Conservation (phyloP, 2,888 invertebrate species). For the Agrotis ipsilon region DNA sequence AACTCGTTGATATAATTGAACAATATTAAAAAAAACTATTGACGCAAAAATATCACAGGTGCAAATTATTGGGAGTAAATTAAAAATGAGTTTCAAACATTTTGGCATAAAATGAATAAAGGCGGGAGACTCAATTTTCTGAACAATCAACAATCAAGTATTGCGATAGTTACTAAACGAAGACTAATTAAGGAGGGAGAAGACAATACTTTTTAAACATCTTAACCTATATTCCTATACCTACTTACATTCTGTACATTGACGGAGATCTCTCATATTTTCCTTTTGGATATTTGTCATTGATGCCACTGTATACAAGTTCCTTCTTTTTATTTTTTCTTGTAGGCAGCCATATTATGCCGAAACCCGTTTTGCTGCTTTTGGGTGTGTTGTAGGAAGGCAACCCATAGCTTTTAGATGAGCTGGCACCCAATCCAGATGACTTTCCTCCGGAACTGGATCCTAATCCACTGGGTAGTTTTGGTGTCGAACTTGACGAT, state of each 20-base stretch:
- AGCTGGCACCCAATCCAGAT: conserved; percentile 53
- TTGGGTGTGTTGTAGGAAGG: conserved; percentile 73
- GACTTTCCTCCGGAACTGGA: conserved; percentile 59
- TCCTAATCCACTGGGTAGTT: conserved; percentile 52
- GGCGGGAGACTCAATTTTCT: too few species aligned
- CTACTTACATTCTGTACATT: conserved; percentile 84
- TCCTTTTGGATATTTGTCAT: conserved; percentile 71
- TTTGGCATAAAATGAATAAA: too few species aligned
- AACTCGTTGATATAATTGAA: too few species aligned
- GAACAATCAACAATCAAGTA: too few species aligned
- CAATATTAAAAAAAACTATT: too few species aligned
- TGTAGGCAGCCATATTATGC: conserved; percentile 85
- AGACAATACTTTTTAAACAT: not conserved
- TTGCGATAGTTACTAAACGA: too few species aligned
- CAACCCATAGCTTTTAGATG: conserved; percentile 72
- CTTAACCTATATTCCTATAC: too few species aligned
- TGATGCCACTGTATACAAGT: conserved; percentile 76
- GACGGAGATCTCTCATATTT: conserved; percentile 79
- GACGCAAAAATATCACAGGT: too few species aligned
- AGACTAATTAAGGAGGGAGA: too few species aligned
- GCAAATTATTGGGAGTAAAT: too few species aligned
- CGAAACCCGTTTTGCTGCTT: conserved; percentile 77
- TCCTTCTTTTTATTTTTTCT: conserved; percentile 84
- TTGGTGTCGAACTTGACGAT: conserved; percentile 46
- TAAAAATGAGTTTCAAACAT: too few species aligned